phyloP scores from a whole-genome alignment of 1,140 invertebrate species.

The Macrosteles quadrilineatus region DNA sequence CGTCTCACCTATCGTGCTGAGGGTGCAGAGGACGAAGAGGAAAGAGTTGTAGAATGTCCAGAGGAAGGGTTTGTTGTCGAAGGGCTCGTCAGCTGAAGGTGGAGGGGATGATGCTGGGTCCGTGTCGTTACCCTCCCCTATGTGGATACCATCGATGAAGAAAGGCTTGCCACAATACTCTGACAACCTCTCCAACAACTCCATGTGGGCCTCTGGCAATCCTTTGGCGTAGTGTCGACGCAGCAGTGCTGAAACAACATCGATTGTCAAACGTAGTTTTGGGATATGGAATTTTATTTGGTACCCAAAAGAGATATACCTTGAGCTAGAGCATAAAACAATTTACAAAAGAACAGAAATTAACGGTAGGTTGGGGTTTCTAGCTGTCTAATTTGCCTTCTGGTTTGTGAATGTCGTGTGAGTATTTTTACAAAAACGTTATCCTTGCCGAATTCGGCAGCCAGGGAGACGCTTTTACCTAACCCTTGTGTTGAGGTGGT shows the following conservation, averaged over 20 bases:
- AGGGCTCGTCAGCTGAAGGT: neutral
- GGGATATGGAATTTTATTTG: too few species aligned
- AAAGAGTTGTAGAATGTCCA: slow-evolving; percentile 95
- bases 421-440: too few species aligned
- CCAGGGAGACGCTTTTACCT: too few species aligned
- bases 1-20: slow-evolving; percentile 86
- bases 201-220: slow-evolving; percentile 7
- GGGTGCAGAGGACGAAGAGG: slow-evolving; percentile 92
- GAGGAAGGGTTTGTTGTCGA: slow-evolving; percentile 34
- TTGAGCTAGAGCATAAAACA: too few species aligned
- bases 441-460: too few species aligned
- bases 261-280: too few species aligned
- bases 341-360: too few species aligned
- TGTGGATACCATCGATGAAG: neutral
- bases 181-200: slow-evolving; percentile 15
- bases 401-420: too few species aligned
- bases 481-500: too few species aligned
- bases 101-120: neutral
- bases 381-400: too few species aligned
- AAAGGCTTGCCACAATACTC: slow-evolving; percentile 38
- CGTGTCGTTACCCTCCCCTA: neutral
- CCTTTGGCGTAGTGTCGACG: slow-evolving; percentile 19
- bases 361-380: too few species aligned
- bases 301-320: too few species aligned
- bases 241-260: slow-evolving; percentile 28